Conservation (phyloP, 1,140 invertebrate genomes). For the Platyura marginata region DNA sequence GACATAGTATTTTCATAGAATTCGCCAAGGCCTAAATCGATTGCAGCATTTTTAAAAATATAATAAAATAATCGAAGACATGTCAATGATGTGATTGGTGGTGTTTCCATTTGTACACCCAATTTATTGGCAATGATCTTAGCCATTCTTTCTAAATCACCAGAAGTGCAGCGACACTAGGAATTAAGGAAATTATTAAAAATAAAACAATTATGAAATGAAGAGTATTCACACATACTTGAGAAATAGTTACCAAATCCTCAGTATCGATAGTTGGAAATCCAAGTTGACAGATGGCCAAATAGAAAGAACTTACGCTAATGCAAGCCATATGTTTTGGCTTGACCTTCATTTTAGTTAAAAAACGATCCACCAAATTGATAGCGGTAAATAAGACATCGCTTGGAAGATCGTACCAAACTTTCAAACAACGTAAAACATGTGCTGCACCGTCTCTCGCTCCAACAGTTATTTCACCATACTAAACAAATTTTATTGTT, state of each 20-base stretch:
- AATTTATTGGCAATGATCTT: conserved; percentile 45
- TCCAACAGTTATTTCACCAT: conserved; percentile 46
- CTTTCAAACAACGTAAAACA: conserved; percentile 58
- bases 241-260: conserved; percentile 25
- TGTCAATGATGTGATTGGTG: conserved; percentile 39
- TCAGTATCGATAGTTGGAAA: conserved; percentile 21
- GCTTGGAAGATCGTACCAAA: conserved; percentile 62
- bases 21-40: conserved; percentile 27
- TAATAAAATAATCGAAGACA: conserved; percentile 43
- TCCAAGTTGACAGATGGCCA: conserved; percentile 24
- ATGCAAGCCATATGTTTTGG: conserved; percentile 25
- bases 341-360: conserved; percentile 49
- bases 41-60: conserved; percentile 33
- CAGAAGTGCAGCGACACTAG: conserved; percentile 52
- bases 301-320: conserved; percentile 23
- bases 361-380: conserved; percentile 56
- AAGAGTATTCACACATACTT: conserved; percentile 11
- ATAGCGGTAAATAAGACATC: conserved; percentile 58
- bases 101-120: conserved; percentile 33
- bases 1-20: conserved; percentile 23
- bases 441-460: conserved; percentile 58
- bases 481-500: neutral
- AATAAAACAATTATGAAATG: conserved; percentile 6
- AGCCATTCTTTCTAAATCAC: conserved; percentile 55
- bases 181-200: conserved; percentile 43